Evolutionary conservation across 2,797 vertebrate genomes (phyloP), one percentile per base, ranked within the genome.

Genomic region (Mus caroli): DNA sequence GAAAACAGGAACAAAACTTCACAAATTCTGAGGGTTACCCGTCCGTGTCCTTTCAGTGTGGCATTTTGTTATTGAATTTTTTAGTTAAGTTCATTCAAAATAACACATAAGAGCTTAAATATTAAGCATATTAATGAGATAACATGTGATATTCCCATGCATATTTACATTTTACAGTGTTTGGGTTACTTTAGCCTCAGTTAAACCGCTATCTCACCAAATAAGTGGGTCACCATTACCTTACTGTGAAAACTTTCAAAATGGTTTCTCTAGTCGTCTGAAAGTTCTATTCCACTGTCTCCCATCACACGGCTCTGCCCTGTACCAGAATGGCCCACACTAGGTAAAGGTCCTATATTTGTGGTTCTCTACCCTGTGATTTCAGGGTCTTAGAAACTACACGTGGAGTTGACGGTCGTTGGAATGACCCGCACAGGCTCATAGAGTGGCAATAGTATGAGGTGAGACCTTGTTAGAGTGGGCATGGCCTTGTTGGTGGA

Each of bases 311-410:
- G 15, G 26, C 22, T 52, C 31, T 12, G 13, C 75, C 15, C 58
- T 50, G 46, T 37, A 90, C 34, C 58, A 56, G 76, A 40, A 56
- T 1, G 15, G 24, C 11, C 46, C 50, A 37, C 6, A 40, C 10
- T 20, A 34, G 77, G 1, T 67, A 40, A 54, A 22, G n/a, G 6
- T 14, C 26, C 6, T 60, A 7, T 11, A 52, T 15, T 26, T 54
- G 15, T 11, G 1, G 2, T 22, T 60, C 34, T 28, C n/a, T 31
- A n/a, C 14, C 3, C 22, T 3, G 13, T 58, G 17, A 26, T 62
- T 82, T 95, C 31, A 50, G n/a, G 28, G 71, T 78, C 93, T 91
- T 67, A 50, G 56, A 64, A 71, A 34, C 62, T 56, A 80, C 10
- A 24, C 0, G 2, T 83, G 19, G 17, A 14, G 37, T 40, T 43